phyloP scores from a whole-genome alignment of 1,140 invertebrate species.

The Caenorhabditis tropicalis region DNA sequence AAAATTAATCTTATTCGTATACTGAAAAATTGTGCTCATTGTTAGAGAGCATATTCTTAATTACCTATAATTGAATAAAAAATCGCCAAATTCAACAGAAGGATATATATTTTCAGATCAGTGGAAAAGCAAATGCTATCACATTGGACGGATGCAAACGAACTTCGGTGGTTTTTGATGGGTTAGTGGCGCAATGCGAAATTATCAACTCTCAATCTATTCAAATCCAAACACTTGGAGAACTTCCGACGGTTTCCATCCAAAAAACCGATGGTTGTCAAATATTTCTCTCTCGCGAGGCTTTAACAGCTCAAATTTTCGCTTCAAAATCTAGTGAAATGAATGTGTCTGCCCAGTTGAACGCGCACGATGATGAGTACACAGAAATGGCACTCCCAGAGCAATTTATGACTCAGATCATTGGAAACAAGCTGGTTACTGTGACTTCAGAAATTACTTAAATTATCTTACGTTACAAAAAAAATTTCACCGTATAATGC shows the following conservation, averaged over 20 bases:
- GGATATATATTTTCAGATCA: neutral
- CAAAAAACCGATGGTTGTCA: conserved; percentile 11
- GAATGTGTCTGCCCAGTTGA: neutral
- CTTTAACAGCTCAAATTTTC: neutral
- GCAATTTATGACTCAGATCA: neutral
- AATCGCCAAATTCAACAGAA: no score
- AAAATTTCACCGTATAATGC: neutral
- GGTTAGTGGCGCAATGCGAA: neutral
- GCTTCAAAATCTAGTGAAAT: conserved; percentile 17
- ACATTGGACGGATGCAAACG: neutral
- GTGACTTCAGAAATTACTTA: neutral
- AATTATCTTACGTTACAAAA: neutral
- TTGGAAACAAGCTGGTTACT: neutral
- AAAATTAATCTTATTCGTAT: no score
- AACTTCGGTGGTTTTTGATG: conserved; percentile 8
- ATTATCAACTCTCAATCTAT: conserved; percentile 1
- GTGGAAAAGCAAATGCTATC: neutral
- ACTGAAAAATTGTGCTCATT: no score
- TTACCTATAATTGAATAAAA: no score
- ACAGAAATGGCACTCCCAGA: neutral
- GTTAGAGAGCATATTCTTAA: no score
- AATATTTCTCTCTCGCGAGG: neutral
- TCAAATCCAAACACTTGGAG: conserved; percentile 18
- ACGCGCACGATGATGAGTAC: neutral
- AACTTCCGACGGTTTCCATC: conserved; percentile 4